phyloP scores from a whole-genome alignment of 2,797 vertebrate species.

The Pseudochirops corinnae region DNA sequence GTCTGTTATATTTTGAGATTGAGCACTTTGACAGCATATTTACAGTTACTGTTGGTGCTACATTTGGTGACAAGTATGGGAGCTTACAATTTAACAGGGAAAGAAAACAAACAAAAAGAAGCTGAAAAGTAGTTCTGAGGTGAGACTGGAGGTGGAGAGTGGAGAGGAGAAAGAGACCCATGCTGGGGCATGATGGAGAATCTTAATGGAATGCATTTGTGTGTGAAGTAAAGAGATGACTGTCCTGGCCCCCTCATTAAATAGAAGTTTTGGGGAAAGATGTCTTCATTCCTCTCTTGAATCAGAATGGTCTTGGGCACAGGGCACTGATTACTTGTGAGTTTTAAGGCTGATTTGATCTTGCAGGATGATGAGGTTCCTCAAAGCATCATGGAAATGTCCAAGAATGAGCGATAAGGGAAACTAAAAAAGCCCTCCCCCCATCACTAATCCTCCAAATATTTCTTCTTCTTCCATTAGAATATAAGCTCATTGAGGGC shows the following conservation, averaged over 20 bases:
- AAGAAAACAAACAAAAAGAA: not conserved
- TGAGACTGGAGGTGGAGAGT: not conserved
- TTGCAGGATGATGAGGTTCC: not conserved
- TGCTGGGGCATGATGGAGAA: not conserved
- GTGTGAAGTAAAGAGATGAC: not conserved
- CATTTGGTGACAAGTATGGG: no score
- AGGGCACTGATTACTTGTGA: not conserved
- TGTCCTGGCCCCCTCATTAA: not conserved
- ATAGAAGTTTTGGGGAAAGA: not conserved
- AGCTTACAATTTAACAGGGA: not conserved
- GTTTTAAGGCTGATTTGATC: not conserved
- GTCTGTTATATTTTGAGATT: no score
- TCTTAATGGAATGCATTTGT: not conserved
- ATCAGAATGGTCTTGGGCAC: not conserved
- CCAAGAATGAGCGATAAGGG: not conserved
- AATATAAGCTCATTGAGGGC: not conserved
- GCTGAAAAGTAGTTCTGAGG: not conserved
- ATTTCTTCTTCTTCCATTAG: not conserved
- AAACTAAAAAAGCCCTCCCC: not conserved
- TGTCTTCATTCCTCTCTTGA: not conserved
- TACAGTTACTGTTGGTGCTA: no score
- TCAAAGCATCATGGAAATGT: not conserved
- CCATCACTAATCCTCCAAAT: not conserved
- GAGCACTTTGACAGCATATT: no score
- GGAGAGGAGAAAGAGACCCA: not conserved